Base-by-base conservation (phyloP, 1,140 invertebrate species). In the Heterodera schachtii region DNA sequence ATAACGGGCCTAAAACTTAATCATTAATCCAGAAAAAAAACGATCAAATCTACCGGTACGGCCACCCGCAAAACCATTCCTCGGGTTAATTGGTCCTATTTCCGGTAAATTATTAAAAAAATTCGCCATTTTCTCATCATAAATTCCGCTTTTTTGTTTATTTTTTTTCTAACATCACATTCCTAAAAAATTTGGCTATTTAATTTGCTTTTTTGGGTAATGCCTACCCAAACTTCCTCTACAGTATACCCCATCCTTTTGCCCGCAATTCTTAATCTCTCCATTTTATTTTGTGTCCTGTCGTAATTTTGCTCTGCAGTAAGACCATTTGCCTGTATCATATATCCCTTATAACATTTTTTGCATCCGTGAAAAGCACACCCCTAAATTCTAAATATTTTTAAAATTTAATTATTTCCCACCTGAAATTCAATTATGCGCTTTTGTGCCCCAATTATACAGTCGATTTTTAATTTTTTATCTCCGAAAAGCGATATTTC, bases 351-450 rank as follows among this genome's bases (percentile, higher is more conserved):
- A 46, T 67, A 78, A 5, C 76, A 78, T 1, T 16, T 6, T 1
- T 7, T 9, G 43, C 76, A 78, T 0, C 76, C 76, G 4, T 78
- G 76, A 60, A 60, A 78, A 2, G 13, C 76, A 19, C 76, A 78
- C 1, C 76, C 76, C 13, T 77, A n/a, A n/a, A n/a, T n/a, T 41
- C 9, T 60, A 64, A 21, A 7, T 21, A 31, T 60, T 19, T n/a
- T 3, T 67, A 11, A 52, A 1, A 8, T 52, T 52, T 52, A 1
- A 52, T 52, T 52, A 31, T 31, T 52, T 52, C 6, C 11, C 2
- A 52, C 49, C 49, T 60, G 57, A 60, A 60, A 60, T 19, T 60
- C 57, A 19, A 60, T n/a, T 19, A 19, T 21, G 77, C 5, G 2
- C 21, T 41, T 4, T 47, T 47, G 8, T 13, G 57, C 13, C 11